phyloP scores from a whole-genome alignment of 1,140 invertebrate species.

The silkworm (Bombyx mori) region ASM3026992v2 NC_085112.1:2859501-2860000 shows the following conservation, averaged over 20 bases:
- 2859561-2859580: too few species aligned
- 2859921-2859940: background rate
- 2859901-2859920: background rate
- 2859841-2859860: constrained; percentile 5
- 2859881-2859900: background rate
- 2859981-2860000: too few species aligned
- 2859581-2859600: too few species aligned
- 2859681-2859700: background rate
- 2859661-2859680: too few species aligned
- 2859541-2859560: too few species aligned
- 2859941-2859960: background rate
- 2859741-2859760: constrained; percentile 48
- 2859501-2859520: too few species aligned
- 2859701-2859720: background rate
- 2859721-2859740: constrained; percentile 49
- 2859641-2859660: too few species aligned
- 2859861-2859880: too few species aligned
- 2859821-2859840: constrained; percentile 33
- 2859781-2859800: constrained; percentile 35
- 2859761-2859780: constrained; percentile 55
- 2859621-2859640: too few species aligned
- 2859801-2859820: constrained; percentile 20
- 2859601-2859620: too few species aligned
- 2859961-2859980: background rate
- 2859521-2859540: too few species aligned